phyloP scores from a whole-genome alignment of 2,797 vertebrate genomes.

The Octomys mimax region DNA sequence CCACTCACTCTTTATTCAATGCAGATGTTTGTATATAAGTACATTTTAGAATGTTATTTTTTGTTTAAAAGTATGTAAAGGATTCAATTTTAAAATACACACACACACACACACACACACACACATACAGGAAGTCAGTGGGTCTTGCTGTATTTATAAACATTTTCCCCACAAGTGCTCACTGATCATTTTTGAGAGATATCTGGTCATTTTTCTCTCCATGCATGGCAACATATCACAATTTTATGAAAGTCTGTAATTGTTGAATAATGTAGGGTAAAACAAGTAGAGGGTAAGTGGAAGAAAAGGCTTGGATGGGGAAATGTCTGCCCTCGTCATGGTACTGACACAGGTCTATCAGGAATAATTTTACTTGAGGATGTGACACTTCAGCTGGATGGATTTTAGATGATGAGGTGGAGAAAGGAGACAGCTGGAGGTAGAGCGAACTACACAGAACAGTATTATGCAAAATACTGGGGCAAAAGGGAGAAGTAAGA shows the following conservation, averaged over 20 bases:
- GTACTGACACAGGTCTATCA: neutral
- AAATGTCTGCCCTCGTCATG: neutral
- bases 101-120: no score
- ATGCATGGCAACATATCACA: neutral
- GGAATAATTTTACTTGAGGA: neutral
- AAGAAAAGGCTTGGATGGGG: neutral
- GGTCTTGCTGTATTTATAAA: neutral
- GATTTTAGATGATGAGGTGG: neutral
- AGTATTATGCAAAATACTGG: neutral
- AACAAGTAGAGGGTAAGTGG: neutral
- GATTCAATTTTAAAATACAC: neutral
- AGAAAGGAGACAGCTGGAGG: neutral
- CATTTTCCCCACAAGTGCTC: neutral
- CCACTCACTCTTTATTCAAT: neutral
- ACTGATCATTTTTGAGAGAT: neutral
- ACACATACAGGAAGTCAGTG: neutral
- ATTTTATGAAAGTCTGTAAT: constrained; percentile 39
- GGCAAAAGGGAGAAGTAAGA: constrained; percentile 1
- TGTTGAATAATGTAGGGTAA: neutral
- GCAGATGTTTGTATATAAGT: neutral
- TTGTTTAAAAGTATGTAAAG: neutral
- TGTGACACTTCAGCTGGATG: neutral
- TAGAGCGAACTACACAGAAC: neutral
- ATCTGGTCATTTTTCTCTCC: neutral
- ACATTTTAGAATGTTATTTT: neutral